A percentile compares a stretch with the other conserved stretches of the same genome.
These are phyloP conservation scores for Triplophysa rosa DNA, from an alignment of 2,113 vertebrate species.

Conservation along the genomic window DNA sequence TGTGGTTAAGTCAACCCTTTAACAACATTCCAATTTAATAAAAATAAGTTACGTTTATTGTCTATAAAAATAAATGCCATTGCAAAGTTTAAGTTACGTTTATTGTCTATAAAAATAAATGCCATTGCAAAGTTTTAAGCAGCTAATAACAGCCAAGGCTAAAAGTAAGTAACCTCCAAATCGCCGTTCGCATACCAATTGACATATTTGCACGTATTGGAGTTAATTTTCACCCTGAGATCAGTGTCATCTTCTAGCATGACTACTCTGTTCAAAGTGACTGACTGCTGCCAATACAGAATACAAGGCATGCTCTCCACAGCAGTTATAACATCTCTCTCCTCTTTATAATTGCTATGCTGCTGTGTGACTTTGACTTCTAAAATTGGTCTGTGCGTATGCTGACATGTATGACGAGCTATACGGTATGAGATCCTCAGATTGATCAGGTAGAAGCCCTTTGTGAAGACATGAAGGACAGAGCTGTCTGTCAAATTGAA, in stretches of 20 bases:
- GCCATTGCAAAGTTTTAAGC: neutral
- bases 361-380: neutral
- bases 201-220: neutral
- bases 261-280: slow-evolving; percentile 7
- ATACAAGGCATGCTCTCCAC: slow-evolving; percentile 17
- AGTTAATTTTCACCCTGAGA: slow-evolving; percentile 14
- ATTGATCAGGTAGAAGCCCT: slow-evolving; percentile 27
- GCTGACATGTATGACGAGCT: neutral
- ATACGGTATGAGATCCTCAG: slow-evolving; percentile 25
- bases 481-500: neutral
- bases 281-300: neutral
- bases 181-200: neutral
- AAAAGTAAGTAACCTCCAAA: slow-evolving; percentile 14
- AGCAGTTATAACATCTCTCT: neutral
- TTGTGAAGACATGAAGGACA: neutral
- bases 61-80: neutral
- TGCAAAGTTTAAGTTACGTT: neutral
- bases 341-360: neutral
- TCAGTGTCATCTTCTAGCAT: slow-evolving; percentile 3
- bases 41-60: neutral
- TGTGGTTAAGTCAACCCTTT: neutral
- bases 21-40: neutral
- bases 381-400: neutral
- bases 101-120: neutral
- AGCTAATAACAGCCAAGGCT: neutral